Base-by-base conservation (phyloP, 2,888 invertebrate genomes). In the Thera britannica region DNA sequence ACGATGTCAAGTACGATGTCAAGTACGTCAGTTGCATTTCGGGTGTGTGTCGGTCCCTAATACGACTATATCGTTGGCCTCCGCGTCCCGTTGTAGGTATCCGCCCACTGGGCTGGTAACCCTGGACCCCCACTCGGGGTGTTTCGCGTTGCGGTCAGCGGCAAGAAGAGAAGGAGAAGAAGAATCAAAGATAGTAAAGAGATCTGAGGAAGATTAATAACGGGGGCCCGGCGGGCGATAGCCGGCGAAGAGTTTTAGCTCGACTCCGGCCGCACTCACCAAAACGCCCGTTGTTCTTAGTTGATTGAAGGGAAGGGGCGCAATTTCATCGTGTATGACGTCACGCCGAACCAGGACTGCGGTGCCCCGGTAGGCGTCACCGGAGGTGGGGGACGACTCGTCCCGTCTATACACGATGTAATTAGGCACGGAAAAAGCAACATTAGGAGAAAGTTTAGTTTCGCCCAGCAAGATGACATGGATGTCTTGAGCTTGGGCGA, bases 311-410 rank as follows among this genome's bases (percentile, higher is more conserved):
- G 49, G 49, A 12, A 49, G n/a, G 12, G n/a, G 49, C 49, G n/a
- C 49, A 49, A 49, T 49, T 12, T 12, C 49, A 0, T 62, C 67
- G 44, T 67, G 67, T 7, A 63, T 35, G 4, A 67, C 3, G 46
- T 67, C 63, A 0, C 60, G n/a, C 6, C 67, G 12, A 2, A 59
- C 62, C 11, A 59, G 35, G 9, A 23, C 60, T 0, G 59, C 62
- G 1, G 67, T 67, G 48, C 59, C 60, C 5, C 55, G 9, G 7
- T 48, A 68, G n/a, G 64, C 60, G 1, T 0, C 0, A 0, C 63
- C 51, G 8, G 11, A 0, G 9, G 49, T 9, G 0, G 60, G 57
- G 46, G 49, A 9, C 11, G 56, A 5, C 4, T 67, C 63, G n/a
- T 57, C 49, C 9, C 56, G 62, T 46, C 44, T 8, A 46, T 46